phyloP scores from a whole-genome alignment of 2,113 vertebrate species.

The Arenaria interpres region DNA sequence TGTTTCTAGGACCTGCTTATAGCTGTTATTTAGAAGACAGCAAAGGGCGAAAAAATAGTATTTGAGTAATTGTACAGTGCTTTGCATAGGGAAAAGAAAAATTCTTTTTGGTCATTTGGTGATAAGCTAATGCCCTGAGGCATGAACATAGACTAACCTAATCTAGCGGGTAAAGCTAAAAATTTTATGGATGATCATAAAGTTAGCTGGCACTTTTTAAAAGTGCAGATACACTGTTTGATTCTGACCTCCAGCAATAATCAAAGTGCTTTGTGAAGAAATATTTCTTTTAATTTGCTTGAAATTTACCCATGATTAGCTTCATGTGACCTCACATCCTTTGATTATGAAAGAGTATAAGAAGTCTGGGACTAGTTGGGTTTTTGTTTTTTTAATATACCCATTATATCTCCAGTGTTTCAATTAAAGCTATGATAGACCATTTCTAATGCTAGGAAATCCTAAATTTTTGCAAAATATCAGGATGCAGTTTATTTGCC shows the following conservation, averaged over 20 bases:
- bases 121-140: background rate
- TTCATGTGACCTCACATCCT: background rate
- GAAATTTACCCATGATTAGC: conserved; percentile 22
- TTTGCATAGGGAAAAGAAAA: background rate
- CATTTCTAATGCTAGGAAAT: background rate
- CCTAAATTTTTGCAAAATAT: background rate
- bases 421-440: background rate
- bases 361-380: background rate
- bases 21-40: background rate
- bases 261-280: background rate
- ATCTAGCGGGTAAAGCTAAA: background rate
- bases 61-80: background rate
- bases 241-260: conserved; percentile 34
- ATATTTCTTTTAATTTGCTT: conserved; percentile 46
- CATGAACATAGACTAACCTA: background rate
- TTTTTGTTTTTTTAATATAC: background rate
- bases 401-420: background rate
- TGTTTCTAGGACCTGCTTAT: background rate
- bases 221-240: background rate
- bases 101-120: background rate
- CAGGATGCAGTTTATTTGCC: background rate
- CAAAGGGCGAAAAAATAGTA: background rate
- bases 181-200: conserved; percentile 28
- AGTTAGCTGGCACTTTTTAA: background rate
- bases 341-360: conserved; percentile 15